Base-by-base conservation (phyloP, 2,888 invertebrate species). In the Andrena flavipes region DNA sequence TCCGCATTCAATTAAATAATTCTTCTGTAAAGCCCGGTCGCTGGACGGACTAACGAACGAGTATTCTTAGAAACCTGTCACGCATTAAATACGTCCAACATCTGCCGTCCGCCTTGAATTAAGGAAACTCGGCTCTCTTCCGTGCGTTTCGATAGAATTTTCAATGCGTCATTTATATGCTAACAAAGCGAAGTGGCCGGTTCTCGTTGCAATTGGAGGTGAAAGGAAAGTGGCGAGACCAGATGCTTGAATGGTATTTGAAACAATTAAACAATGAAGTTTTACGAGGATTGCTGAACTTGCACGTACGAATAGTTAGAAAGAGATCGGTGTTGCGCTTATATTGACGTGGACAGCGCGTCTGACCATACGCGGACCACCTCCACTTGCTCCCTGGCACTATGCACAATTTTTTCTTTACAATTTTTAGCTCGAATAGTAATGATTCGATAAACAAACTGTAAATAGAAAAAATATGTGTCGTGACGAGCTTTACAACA, bases 1-100 rank as follows among this genome's bases (percentile, higher is more conserved):
- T 35, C 26, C 48, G 42, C 63, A 71, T 72, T 79, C 78, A 82
- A 83, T 84, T 82, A 84, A 84, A 71, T 78, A 76, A 81, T 76
- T 83, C 82, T 77, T 78, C 67, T 67, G 71, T 35, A 68, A 75
- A 79, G n/a, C 62, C 26, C 51, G 64, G 73, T 20, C 63, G 35
- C 60, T 49, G 35, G 1, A 62, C n/a, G 23, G 77, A 70, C 80
- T 82, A 82, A 82, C 49, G 83, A 82, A 73, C 48, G 69, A 64
- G 73, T 64, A 65, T 76, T 82, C 82, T 74, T 59, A 68, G 29
- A 48, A 75, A 30, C 63, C 51, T 59, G 82, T 81, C 70, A 68
- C 67, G 81, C 48, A 23, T 82, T 67, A 70, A 67, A 72, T 65
- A 60, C 49, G 35, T 4, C n/a, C 49, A 6, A 13, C 77, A 29